Evolutionary conservation across 2,888 invertebrate genomes (phyloP).

Genomic region (Aphelenchoides bicaudatus): DNA sequence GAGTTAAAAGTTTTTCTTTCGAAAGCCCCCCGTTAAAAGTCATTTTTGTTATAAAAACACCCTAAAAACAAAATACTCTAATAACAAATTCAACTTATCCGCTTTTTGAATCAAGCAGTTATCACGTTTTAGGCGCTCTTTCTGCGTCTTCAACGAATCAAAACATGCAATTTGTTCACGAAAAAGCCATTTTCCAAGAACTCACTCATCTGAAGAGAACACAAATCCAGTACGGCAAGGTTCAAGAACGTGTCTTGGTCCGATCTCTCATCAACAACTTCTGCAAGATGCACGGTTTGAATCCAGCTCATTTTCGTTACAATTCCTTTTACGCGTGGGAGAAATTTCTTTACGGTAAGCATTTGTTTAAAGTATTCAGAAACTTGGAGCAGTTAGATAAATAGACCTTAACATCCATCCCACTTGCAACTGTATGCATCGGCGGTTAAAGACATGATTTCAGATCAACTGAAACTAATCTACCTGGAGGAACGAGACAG

Average conservation of each 20-base stretch:
- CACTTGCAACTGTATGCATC: background rate
- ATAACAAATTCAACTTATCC: too few species aligned
- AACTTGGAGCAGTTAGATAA: background rate
- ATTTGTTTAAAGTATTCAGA: background rate
- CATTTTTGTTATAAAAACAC: too few species aligned
- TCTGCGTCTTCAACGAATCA: too few species aligned
- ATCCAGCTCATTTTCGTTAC: slow-evolving; percentile 50
- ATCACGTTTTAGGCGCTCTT: too few species aligned
- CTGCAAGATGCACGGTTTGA: slow-evolving; percentile 54
- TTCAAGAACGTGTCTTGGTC: slow-evolving; percentile 56
- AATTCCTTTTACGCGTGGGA: slow-evolving; percentile 57
- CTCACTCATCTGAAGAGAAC: slow-evolving; percentile 82
- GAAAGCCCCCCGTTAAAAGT: too few species aligned
- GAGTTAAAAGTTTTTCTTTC: too few species aligned
- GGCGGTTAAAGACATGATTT: slow-evolving; percentile 43
- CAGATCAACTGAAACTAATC: slow-evolving; percentile 56
- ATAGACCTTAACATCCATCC: background rate
- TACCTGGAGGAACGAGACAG: slow-evolving; percentile 54
- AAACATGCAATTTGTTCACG: slow-evolving; percentile 43
- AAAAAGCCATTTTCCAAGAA: slow-evolving; percentile 70
- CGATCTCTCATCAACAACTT: slow-evolving; percentile 55
- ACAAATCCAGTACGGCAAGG: slow-evolving; percentile 78
- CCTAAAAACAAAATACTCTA: too few species aligned
- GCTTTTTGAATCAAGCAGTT: too few species aligned
- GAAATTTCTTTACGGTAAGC: slow-evolving; percentile 56